A percentile compares a stretch with the other conserved stretches of the same genome.
These are phyloP conservation scores for Notothenia rossii DNA, from an alignment of 2,113 vertebrate genomes.

Conservation along the genomic window DNA sequence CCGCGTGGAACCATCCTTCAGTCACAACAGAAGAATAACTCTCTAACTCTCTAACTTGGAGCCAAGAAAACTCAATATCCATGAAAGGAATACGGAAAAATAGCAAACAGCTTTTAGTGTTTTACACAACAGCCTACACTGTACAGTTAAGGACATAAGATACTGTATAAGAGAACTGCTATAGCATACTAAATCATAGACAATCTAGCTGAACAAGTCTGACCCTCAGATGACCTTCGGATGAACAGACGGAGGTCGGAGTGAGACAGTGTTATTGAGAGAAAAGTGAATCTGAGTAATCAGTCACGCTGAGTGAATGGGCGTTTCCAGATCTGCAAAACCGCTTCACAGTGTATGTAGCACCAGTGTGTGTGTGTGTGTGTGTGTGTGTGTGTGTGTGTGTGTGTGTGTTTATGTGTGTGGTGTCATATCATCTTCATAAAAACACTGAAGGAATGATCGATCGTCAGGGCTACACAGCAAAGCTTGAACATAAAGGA, in stretches of 20 bases:
- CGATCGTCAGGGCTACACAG: conserved; percentile 75
- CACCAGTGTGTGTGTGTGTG: conserved; percentile 93
- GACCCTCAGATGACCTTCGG: conserved; percentile 53
- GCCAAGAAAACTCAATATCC: conserved; percentile 48
- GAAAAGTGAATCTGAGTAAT: conserved; percentile 65
- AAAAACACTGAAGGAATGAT: conserved; percentile 82
- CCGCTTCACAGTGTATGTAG: conserved; percentile 99
- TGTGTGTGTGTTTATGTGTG: conserved; percentile 69
- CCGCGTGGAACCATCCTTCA: conserved; percentile 57
- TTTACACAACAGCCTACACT: conserved; percentile 83
- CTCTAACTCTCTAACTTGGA: conserved; percentile 49
- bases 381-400: conserved; percentile 58
- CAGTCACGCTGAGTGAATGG: conserved; percentile 74
- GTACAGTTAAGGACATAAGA: conserved; percentile 77
- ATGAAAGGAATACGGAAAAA: conserved; percentile 74
- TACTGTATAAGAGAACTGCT: conserved; percentile 72
- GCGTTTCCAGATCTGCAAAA: conserved; percentile 86
- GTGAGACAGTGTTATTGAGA: conserved; percentile 65
- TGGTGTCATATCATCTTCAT: conserved; percentile 86
- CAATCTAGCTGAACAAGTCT: conserved; percentile 48
- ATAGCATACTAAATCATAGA: conserved; percentile 65
- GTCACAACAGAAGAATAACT: conserved; percentile 41
- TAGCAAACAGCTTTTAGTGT: conserved; percentile 83
- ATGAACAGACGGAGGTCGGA: conserved; percentile 51
- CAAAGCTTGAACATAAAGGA: conserved; percentile 83